Conservation (phyloP, 2,888 invertebrate genomes). For the Pseudococcus longispinus region DNA sequence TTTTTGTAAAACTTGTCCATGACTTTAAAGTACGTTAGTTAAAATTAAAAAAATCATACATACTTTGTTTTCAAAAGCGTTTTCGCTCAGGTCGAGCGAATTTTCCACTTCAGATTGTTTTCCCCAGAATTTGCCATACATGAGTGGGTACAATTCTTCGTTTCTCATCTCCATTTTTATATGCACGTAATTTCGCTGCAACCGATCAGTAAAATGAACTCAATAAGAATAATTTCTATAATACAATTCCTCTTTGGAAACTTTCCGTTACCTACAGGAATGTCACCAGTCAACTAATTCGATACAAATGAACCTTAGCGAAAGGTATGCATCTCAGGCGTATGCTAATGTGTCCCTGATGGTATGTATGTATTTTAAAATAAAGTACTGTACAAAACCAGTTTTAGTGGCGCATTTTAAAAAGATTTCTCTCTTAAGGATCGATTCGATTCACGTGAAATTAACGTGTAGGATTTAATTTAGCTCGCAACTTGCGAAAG, state of each 20-base stretch:
- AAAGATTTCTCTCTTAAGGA: background rate
- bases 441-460: conserved; percentile 5
- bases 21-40: background rate
- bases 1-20: background rate
- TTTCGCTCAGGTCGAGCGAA: background rate
- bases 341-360: background rate
- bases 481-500: background rate
- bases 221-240: background rate
- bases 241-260: background rate
- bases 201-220: conserved; percentile 7
- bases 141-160: conserved; percentile 6
- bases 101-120: conserved; percentile 2
- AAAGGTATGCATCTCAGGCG: conserved; percentile 1
- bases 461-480: background rate
- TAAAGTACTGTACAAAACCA: background rate
- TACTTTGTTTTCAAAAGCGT: conserved; percentile 3
- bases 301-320: background rate
- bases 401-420: background rate
- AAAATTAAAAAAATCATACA: conserved; percentile 11
- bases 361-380: background rate
- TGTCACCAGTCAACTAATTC: conserved; percentile 6
- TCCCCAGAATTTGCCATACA: background rate
- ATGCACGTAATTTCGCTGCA: conserved; percentile 1
- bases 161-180: conserved; percentile 11
- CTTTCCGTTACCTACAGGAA: background rate